phyloP scores from a whole-genome alignment of 2,797 vertebrate species.

The Cynodonichthys magdalenae region DNA sequence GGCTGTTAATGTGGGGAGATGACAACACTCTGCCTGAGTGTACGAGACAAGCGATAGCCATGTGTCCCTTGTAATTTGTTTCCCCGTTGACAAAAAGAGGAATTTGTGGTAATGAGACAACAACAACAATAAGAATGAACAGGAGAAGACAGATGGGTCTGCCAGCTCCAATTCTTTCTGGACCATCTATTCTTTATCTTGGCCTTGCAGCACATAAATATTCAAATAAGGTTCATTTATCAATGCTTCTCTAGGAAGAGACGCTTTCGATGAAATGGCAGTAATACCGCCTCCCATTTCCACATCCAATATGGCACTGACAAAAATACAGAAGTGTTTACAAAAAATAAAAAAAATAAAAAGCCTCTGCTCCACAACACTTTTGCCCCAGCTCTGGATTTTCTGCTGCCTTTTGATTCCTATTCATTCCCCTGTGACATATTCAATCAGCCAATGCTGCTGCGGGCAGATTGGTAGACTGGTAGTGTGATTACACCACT shows the following conservation, averaged over 20 bases:
- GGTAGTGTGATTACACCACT: slow-evolving; percentile 69
- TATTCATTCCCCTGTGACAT: slow-evolving; percentile 74
- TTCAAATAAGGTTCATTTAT: slow-evolving; percentile 80
- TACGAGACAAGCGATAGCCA: slow-evolving; percentile 69
- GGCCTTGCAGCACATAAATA: slow-evolving; percentile 76
- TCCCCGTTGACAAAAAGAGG: slow-evolving; percentile 71
- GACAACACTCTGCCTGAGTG: slow-evolving; percentile 69
- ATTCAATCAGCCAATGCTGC: slow-evolving; percentile 73
- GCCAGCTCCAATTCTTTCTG: slow-evolving; percentile 85
- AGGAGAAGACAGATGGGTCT: slow-evolving; percentile 85
- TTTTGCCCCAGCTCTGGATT: slow-evolving; percentile 49
- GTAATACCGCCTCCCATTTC: slow-evolving; percentile 40
- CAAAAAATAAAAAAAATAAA: slow-evolving; percentile 15
- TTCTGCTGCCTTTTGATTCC: slow-evolving; percentile 67
- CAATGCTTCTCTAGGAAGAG: slow-evolving; percentile 68
- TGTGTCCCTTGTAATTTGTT: slow-evolving; percentile 72
- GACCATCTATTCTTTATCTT: slow-evolving; percentile 88
- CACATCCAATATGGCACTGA: slow-evolving; percentile 48
- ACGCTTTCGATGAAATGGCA: slow-evolving; percentile 67
- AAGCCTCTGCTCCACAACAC: slow-evolving; percentile 37
- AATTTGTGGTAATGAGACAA: slow-evolving; percentile 79
- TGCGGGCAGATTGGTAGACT: slow-evolving; percentile 72
- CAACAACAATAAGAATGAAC: slow-evolving; percentile 74
- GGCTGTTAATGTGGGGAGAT: slow-evolving; percentile 61
- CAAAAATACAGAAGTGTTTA: slow-evolving; percentile 62